Percentiles rank a stretch among this genome's conserved stretches.
Evolutionary conservation across 64 coral and sea anemone genomes (phyloP).

Genomic region (Orbicella faveolata): DNA sequence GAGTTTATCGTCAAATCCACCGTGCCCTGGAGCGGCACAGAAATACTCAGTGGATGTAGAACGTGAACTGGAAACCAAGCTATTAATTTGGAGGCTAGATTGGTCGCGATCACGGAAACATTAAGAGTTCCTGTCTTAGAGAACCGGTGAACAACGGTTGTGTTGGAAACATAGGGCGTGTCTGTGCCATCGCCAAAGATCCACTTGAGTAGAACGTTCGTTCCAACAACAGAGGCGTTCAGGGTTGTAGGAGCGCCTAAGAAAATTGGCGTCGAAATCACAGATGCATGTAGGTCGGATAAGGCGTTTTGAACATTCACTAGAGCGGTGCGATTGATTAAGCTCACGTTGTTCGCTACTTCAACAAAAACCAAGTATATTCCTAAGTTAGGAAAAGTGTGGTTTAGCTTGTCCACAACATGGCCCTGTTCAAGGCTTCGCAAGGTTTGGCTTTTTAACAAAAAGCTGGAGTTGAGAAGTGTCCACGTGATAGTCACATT

Average conservation of each 20-base stretch:
- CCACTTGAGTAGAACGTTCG: conserved; percentile 61
- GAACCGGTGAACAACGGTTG: conserved; percentile 31
- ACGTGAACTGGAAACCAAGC: conserved; percentile 40
- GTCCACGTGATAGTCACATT: conserved; percentile 62
- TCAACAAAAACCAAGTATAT: conserved; percentile 48
- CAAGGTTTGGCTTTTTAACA: conserved; percentile 43
- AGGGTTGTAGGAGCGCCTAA: conserved; percentile 45
- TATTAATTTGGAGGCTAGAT: conserved; percentile 49
- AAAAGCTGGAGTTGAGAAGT: conserved; percentile 25
- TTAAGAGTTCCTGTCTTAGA: conserved; percentile 36
- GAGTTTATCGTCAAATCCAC: not conserved
- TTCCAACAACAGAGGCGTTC: conserved; percentile 33
- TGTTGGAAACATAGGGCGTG: conserved; percentile 40
- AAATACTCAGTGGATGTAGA: conserved; percentile 45
- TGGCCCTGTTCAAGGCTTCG: not conserved
- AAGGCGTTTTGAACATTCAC: conserved; percentile 43
- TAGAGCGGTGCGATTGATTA: conserved; percentile 29
- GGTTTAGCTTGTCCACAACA: conserved; percentile 7
- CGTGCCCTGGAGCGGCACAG: conserved; percentile 15
- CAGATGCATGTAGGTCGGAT: conserved; percentile 39
- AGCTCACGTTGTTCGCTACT: conserved; percentile 73
- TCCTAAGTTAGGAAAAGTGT: conserved; percentile 11
- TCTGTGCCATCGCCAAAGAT: conserved; percentile 48
- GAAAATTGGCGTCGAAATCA: conserved; percentile 38
- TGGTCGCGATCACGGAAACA: conserved; percentile 68